Conservation (phyloP, 2,113 vertebrate species). For the Ursus arctos region DNA sequence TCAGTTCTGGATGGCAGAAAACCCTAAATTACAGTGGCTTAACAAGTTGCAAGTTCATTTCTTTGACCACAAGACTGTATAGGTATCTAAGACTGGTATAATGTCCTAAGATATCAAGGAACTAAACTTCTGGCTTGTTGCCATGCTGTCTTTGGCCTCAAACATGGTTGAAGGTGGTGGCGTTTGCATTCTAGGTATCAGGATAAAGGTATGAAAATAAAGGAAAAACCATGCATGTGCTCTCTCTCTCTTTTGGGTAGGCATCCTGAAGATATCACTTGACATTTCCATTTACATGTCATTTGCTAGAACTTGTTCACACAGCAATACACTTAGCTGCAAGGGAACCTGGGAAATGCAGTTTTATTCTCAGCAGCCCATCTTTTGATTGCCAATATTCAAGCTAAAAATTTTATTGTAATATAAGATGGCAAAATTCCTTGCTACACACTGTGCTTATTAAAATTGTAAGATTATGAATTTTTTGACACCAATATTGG, state of each 20-base stretch:
- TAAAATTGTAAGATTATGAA: neutral
- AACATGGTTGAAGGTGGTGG: neutral
- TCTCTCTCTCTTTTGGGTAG: neutral
- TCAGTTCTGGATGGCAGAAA: neutral
- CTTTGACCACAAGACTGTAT: neutral
- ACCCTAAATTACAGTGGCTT: neutral
- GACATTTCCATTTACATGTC: neutral
- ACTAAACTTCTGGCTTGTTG: neutral
- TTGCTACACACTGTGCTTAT: neutral
- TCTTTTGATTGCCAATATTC: neutral
- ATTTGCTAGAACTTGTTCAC: neutral
- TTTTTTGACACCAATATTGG: conserved; percentile 20
- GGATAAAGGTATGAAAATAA: neutral
- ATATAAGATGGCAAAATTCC: neutral
- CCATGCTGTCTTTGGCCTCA: neutral
- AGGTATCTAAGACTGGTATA: neutral
- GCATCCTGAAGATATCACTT: neutral
- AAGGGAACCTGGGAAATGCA: neutral
- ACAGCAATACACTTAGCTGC: neutral
- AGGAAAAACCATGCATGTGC: neutral
- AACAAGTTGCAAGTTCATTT: neutral
- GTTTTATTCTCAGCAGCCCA: neutral
- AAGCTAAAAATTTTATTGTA: neutral
- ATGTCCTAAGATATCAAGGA: neutral
- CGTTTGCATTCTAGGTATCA: neutral